Evolutionary conservation across 2,113 vertebrate species (phyloP), one percentile per base, ranked within the genome.

Genomic region (Lagopus muta): DNA sequence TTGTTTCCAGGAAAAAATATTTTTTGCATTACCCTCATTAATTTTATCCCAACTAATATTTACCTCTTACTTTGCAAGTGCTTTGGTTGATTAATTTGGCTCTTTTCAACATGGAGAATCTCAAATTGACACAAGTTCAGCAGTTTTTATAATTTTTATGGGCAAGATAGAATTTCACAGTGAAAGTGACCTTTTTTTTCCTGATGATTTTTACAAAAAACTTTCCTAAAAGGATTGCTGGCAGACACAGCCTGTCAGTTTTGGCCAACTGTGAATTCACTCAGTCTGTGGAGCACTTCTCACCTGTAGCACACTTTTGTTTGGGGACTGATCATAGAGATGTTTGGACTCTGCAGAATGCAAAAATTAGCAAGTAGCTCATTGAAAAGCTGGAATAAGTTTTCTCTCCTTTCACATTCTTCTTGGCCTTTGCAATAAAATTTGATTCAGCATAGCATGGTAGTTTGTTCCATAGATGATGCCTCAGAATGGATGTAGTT

Each of bases 181-280:
- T 71, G 32, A 66, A 84, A 89, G 7, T 42, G 30, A 57, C 55
- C 64, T 94, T 20, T 90, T 15, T 52, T 54, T 78, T 73, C 10
- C 40, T 70, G 34, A 24, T 42, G 13, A 27, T n/a, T 94, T 87
- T 52, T 60, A 18, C 16, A 12, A 67, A 74, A 81, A 30, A 2
- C 4, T 1, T 24, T 60, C 54, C 79, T 93, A 73, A 94, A 94
- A 93, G 55, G 72, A 74, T 22, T 91, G 18, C 38, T 91, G 87
- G 87, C 84, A 92, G 64, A 74, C 4, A 21, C 18, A 73, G 34
- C 10, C 25, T 74, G 28, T 36, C 67, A 66, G 36, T 34, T 34
- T 8, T 21, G 45, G 40, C 45, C 45, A 62, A 4, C 40, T 27
- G 47, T 27, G 64, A 71, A 57, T 82, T 19, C 36, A 32, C 66